Evolutionary conservation across 92 coral and sea anemone species (phyloP).

Genomic region (Parazoanthus darwini): DNA sequence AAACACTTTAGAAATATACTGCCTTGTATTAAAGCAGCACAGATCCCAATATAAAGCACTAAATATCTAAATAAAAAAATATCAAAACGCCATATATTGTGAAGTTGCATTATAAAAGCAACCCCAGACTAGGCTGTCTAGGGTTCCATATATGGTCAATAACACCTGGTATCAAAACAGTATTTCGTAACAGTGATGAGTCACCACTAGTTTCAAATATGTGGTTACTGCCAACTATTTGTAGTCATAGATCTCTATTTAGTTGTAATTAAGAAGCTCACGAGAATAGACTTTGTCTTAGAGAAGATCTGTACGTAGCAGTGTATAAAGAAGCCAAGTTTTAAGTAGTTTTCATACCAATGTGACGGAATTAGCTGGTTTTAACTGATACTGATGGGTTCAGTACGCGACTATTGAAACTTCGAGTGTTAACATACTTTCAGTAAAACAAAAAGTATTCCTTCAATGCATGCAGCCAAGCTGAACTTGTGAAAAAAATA

Average conservation of each 20-base stretch:
- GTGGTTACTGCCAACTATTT: background rate
- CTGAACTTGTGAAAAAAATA: background rate
- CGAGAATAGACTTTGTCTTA: too few relatives aligned
- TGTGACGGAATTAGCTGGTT: background rate
- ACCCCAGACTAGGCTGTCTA: background rate
- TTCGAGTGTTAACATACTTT: background rate
- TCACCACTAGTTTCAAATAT: background rate
- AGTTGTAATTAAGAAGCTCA: background rate
- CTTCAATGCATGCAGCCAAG: background rate
- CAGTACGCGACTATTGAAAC: background rate
- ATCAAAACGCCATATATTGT: background rate
- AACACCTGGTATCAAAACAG: background rate
- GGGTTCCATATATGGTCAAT: background rate
- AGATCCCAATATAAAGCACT: background rate
- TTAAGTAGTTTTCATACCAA: background rate
- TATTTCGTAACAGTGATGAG: background rate
- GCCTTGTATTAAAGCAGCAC: background rate
- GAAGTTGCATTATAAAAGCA: too few relatives aligned
- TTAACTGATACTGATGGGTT: background rate
- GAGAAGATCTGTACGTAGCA: background rate
- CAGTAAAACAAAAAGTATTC: background rate
- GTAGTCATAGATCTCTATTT: background rate
- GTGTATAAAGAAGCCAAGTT: background rate
- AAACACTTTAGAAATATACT: too few relatives aligned
- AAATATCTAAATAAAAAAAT: background rate